Percentiles rank a stretch among this genome's conserved stretches.
These are phyloP conservation scores for Desoria tigrina DNA, from an alignment of 2,888 invertebrate genomes.

Conservation along the genomic window DNA sequence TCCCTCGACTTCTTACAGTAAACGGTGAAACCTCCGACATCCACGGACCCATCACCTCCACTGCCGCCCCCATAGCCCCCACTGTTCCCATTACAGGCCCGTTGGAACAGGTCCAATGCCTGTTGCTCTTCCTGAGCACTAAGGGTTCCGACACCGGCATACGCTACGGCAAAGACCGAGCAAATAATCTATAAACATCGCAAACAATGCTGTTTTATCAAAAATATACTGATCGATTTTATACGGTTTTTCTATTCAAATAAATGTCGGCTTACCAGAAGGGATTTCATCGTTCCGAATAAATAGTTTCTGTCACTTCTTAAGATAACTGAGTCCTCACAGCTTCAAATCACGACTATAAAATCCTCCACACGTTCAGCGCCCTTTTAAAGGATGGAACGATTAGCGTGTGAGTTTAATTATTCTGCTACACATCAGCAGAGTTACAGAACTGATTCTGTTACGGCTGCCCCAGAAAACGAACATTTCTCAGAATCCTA, in stretches of 20 bases:
- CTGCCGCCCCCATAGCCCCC: slow-evolving; percentile 9
- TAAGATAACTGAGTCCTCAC: background rate
- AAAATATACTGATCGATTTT: background rate
- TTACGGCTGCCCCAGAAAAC: no score
- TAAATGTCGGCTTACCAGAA: background rate
- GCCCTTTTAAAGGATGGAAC: no score
- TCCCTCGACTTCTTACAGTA: slow-evolving; percentile 35
- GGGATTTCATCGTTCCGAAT: slow-evolving; percentile 2
- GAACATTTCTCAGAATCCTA: no score
- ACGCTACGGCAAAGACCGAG: slow-evolving; percentile 10
- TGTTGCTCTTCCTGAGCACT: slow-evolving; percentile 26
- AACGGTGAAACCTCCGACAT: slow-evolving; percentile 24
- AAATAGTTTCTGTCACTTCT: background rate
- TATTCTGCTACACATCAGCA: no score
- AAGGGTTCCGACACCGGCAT: slow-evolving; percentile 29
- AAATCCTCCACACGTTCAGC: no score
- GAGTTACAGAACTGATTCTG: no score
- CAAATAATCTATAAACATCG: background rate
- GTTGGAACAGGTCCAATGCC: slow-evolving; percentile 26
- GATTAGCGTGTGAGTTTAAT: no score
- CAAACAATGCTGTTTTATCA: no score
- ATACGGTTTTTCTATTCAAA: background rate
- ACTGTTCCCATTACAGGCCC: slow-evolving; percentile 14
- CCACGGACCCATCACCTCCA: slow-evolving; percentile 16
- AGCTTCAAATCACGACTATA: no score